Evolutionary conservation across 2,113 vertebrate genomes (phyloP).

Genomic region (Clarias magur): DNA sequence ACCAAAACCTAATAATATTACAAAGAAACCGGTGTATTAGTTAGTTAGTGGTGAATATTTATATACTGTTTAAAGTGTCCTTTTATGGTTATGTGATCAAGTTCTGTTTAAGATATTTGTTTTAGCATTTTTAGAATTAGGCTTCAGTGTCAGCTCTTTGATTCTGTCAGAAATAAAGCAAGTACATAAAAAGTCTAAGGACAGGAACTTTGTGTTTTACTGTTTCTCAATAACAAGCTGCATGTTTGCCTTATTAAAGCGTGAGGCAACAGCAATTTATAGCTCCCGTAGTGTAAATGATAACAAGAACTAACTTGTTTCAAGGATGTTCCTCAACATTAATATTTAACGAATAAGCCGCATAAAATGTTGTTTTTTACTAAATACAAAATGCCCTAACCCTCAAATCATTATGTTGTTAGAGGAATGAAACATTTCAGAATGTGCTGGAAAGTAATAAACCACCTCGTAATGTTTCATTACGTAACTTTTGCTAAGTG

Average conservation of each 20-base stretch:
- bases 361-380: neutral
- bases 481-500: neutral
- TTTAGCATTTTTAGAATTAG: neutral
- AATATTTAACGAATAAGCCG: neutral
- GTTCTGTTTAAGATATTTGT: neutral
- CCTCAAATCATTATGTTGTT: neutral
- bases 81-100: neutral
- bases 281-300: neutral
- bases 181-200: neutral
- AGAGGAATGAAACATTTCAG: neutral
- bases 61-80: neutral
- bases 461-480: neutral
- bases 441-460: neutral
- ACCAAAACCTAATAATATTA: neutral
- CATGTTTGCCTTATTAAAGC: neutral
- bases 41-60: neutral
- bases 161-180: neutral
- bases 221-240: neutral
- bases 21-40: neutral
- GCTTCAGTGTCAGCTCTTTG: neutral
- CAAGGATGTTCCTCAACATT: neutral
- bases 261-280: neutral
- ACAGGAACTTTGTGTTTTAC: neutral
- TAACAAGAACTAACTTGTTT: neutral
- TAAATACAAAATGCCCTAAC: neutral